These are phyloP conservation scores for Epizoanthus stellaris DNA, from an alignment of 92 coral and sea anemone species.

Conservation along the genomic window DNA sequence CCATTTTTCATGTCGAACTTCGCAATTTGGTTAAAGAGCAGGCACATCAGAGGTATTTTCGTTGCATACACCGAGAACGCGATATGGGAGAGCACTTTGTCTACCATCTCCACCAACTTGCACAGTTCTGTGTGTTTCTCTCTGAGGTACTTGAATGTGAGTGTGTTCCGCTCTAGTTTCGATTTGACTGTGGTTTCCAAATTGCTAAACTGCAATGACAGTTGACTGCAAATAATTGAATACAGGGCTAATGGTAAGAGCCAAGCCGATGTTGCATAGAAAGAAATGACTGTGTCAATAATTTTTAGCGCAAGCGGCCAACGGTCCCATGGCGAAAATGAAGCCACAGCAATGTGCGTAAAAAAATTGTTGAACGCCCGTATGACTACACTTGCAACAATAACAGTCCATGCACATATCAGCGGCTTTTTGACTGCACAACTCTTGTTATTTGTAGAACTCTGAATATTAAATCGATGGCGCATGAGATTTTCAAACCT, in stretches of 20 bases:
- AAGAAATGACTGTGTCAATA: not conserved
- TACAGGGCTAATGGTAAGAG: not conserved
- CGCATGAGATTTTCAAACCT: not conserved
- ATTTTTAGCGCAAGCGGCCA: not conserved
- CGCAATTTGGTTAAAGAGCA: not conserved
- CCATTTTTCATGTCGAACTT: not conserved
- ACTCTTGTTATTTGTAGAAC: not conserved
- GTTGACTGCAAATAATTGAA: not conserved
- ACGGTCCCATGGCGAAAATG: not conserved
- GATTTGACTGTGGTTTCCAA: not conserved
- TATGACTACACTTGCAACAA: not conserved
- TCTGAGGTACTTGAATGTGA: not conserved
- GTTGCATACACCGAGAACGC: conserved; percentile 2
- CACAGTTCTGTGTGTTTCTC: not conserved
- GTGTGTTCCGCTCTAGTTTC: not conserved
- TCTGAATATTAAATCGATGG: not conserved
- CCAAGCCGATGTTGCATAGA: not conserved
- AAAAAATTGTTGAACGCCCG: not conserved
- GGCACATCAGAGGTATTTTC: not conserved
- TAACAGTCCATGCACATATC: not conserved
- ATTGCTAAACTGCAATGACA: not conserved
- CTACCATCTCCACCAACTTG: not conserved
- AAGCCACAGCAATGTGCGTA: not conserved
- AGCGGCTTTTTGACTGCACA: not conserved
- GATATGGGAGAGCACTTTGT: not conserved